Evolutionary conservation across 2,797 vertebrate genomes (phyloP).

Genomic region (Toxotes lorentzi): DNA sequence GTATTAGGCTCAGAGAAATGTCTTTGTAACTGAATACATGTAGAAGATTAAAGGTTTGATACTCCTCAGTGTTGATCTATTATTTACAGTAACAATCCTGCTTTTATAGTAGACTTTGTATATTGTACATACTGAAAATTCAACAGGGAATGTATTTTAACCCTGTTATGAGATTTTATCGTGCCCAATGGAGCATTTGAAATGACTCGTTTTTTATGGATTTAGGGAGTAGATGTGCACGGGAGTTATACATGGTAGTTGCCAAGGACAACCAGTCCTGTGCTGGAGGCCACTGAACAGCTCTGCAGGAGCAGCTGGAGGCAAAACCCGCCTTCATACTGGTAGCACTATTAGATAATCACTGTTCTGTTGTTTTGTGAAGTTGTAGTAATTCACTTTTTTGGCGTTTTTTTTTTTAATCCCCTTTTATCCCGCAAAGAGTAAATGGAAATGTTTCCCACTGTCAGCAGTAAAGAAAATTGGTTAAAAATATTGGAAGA

Average conservation of each 20-base stretch:
- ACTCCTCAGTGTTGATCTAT: not conserved
- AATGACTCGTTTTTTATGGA: not conserved
- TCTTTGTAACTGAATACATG: constrained; percentile 64
- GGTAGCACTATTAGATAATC: not conserved
- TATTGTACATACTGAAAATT: not conserved
- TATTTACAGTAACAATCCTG: not conserved
- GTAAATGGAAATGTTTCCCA: no score
- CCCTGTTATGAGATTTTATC: constrained; percentile 5
- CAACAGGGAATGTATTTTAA: not conserved
- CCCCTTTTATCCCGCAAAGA: not conserved
- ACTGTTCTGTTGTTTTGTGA: not conserved
- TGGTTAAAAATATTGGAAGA: not conserved
- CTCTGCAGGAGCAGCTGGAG: constrained; percentile 18
- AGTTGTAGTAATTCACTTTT: not conserved
- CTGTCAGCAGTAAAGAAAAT: not conserved
- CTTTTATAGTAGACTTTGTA: not conserved
- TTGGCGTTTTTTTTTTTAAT: not conserved
- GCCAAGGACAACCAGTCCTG: constrained; percentile 20
- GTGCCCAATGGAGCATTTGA: constrained; percentile 1
- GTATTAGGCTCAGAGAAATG: constrained; percentile 20
- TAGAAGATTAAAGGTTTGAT: constrained; percentile 66
- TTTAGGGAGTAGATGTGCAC: not conserved
- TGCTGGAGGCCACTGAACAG: constrained; percentile 7
- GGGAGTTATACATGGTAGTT: not conserved
- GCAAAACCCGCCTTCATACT: not conserved